Conservation (phyloP, 2,797 vertebrate species). For the Acropternis orthonyx region DNA sequence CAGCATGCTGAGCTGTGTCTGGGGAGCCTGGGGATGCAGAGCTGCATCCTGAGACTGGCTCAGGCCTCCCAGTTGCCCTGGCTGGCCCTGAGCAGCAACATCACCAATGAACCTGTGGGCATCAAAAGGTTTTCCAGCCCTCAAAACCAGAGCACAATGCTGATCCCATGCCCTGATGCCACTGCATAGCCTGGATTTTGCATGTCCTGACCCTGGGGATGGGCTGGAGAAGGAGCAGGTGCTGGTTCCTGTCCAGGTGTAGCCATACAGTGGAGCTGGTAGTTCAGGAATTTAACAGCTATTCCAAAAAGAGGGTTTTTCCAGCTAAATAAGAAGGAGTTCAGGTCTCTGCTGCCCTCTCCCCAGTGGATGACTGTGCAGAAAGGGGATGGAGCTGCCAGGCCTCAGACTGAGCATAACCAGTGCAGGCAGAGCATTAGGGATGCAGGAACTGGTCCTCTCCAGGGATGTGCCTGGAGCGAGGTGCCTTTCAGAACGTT, state of each 20-base stretch:
- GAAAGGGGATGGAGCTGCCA: not conserved
- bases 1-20: fast-evolving
- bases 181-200: not conserved
- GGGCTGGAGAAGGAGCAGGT: not conserved
- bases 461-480: not conserved
- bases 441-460: not conserved
- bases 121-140: not conserved
- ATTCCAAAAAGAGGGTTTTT: not conserved
- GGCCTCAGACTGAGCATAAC: not conserved
- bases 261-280: fast-evolving
- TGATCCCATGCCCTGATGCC: not conserved
- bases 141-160: fast-evolving
- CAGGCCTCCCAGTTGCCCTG: no score
- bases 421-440: not conserved
- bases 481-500: constrained; percentile 2
- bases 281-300: not conserved
- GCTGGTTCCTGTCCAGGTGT: not conserved
- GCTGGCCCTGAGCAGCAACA: not conserved
- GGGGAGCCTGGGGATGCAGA: not conserved
- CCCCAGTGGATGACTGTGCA: not conserved
- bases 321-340: not conserved
- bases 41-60: not conserved
- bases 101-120: not conserved
- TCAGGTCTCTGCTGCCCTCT: not conserved
- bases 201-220: fast-evolving